Evolutionary conservation across 2,113 vertebrate species (phyloP), one percentile per base, ranked within the genome.

Genomic region (Marmota monax): DNA sequence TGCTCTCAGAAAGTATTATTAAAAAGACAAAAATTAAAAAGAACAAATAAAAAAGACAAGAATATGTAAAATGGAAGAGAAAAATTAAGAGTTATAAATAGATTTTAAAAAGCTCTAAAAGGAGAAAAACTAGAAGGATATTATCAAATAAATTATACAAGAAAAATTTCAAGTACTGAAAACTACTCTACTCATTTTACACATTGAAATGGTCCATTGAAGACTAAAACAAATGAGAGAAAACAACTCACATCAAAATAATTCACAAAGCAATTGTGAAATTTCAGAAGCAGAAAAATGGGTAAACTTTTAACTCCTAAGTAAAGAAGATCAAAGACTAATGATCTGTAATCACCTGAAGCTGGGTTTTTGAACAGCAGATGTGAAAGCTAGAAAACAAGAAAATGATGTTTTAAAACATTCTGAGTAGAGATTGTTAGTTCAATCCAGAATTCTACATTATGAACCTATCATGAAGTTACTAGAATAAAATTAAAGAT

Each of bases 281-380:
- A 84, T 84, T 84, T 92, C 70, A 94, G 91, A 95, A 88, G 45
- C 34, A 90, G 61, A 16, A 45, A 45, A 92, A n/a, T 72, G n/a
- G 85, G 12, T n/a, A 63, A 70, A 22, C 1, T 22, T 78, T 78
- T 78, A 70, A 11, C 51, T 89, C 16, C 11, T 76, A 69, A 56
- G 23, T 56, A 94, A 94, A 78, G 27, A 85, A 78, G 22, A 65
- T 32, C 11, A 80, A 80, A 91, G 37, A 77, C 23, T 12, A 56
- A 1, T 45, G 5, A 76, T 74, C 25, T 94, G 14, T 74, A 51
- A 79, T 45, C 29, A 58, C 10, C 34, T 9, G 17, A 25, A 79
- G 16, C 18, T 56, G 29, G 16, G 1, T 48, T 48, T 89, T 88
- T 85, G 4, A 39, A 39, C 39, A 39, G 39, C 39, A 39, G 39